A percentile compares a stretch with the other conserved stretches of the same genome.
These are phyloP conservation scores for Drepana falcataria DNA, from an alignment of 2,888 invertebrate species.

Conservation along the genomic window DNA sequence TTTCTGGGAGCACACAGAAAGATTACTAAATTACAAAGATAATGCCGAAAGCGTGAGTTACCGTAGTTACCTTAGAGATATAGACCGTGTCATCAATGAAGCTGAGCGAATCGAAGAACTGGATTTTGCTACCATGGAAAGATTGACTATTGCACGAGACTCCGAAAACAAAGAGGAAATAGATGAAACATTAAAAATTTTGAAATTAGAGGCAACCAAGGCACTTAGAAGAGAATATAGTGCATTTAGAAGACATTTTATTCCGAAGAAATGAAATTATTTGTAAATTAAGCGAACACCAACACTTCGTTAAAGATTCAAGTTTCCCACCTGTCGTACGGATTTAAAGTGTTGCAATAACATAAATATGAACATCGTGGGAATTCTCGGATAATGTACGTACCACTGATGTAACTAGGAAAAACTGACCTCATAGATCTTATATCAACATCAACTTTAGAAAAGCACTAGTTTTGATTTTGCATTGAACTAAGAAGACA, in stretches of 20 bases:
- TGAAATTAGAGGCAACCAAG: slow-evolving; percentile 63
- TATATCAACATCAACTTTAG: no score
- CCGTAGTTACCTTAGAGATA: slow-evolving; percentile 43
- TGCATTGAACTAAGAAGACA: no score
- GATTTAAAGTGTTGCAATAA: no score
- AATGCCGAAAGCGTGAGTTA: slow-evolving; percentile 49
- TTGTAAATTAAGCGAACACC: neutral
- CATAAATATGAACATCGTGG: no score
- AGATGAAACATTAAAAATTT: slow-evolving; percentile 43
- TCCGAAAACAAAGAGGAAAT: slow-evolving; percentile 56
- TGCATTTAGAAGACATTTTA: slow-evolving; percentile 56
- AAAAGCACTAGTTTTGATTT: no score
- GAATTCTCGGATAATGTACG: no score
- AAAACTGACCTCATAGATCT: no score
- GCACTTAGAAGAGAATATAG: slow-evolving; percentile 59
- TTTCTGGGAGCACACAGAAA: slow-evolving; percentile 65
- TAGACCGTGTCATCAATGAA: slow-evolving; percentile 54
- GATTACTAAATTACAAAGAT: slow-evolving; percentile 48
- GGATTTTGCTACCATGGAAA: slow-evolving; percentile 65
- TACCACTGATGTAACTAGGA: no score
- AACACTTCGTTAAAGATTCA: neutral
- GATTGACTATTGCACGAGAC: slow-evolving; percentile 48
- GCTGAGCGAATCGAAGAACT: slow-evolving; percentile 65
- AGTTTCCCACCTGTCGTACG: neutral
- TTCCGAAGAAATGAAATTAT: slow-evolving; percentile 32